phyloP scores from a whole-genome alignment of 2,113 vertebrate genomes.

The Onychorhynchus coronatus region DNA sequence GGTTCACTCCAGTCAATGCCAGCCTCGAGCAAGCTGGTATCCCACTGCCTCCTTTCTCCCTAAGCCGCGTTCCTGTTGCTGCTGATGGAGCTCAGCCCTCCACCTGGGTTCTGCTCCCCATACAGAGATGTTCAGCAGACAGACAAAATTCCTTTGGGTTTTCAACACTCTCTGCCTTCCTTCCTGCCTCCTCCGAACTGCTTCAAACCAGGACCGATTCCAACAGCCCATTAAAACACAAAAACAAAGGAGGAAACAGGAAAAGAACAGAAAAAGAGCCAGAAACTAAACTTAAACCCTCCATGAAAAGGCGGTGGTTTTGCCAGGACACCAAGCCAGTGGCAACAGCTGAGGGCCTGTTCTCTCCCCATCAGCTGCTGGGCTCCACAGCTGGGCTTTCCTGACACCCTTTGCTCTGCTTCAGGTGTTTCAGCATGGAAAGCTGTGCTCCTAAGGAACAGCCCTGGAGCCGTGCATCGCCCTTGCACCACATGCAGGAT shows the following conservation, averaged over 20 bases:
- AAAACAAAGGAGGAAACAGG: background rate
- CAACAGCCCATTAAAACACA: background rate
- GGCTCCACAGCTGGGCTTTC: background rate
- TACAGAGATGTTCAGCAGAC: background rate
- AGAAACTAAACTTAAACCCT: slow-evolving; percentile 13
- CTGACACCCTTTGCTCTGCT: background rate
- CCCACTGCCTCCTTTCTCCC: background rate
- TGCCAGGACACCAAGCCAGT: background rate
- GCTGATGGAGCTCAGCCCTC: background rate
- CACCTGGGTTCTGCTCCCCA: accelerated
- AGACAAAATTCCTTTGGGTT: background rate
- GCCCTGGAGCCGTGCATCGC: background rate
- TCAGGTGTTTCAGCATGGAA: background rate
- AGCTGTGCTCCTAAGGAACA: background rate
- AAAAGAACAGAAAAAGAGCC: background rate
- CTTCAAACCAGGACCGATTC: background rate
- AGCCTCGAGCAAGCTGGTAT: background rate
- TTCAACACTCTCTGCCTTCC: background rate
- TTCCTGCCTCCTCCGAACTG: background rate
- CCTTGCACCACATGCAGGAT: accelerated
- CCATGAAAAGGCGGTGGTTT: background rate
- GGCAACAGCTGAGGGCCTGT: background rate
- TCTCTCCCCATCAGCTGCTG: background rate
- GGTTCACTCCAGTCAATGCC: background rate
- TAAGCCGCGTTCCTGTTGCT: accelerated